Evolutionary conservation across 2,888 invertebrate genomes (phyloP).

Genomic region (Pseudeuparius sepicola): DNA sequence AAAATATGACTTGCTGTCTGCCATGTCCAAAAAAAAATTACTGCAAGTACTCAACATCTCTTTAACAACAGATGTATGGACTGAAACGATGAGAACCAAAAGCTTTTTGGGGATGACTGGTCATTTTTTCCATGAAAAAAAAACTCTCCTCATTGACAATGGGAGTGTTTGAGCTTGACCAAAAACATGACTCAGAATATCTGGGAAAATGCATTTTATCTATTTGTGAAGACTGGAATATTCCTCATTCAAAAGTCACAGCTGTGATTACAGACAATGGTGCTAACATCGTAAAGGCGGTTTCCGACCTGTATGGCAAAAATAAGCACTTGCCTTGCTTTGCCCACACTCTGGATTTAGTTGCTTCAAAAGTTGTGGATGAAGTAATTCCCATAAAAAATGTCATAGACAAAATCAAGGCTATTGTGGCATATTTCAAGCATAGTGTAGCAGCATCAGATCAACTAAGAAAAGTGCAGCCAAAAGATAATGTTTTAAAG

Average conservation of each 20-base stretch:
- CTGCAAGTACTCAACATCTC: too few relatives aligned
- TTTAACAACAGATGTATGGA: conserved; percentile 23
- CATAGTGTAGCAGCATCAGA: conserved; percentile 19
- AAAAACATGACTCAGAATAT: conserved; percentile 12
- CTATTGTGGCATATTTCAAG: conserved; percentile 20
- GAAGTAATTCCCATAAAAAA: conserved; percentile 19
- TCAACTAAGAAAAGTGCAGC: conserved; percentile 18
- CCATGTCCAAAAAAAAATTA: conserved; percentile 15
- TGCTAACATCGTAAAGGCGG: conserved; percentile 16
- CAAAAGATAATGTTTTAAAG: conserved; percentile 16
- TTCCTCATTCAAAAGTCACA: conserved; percentile 9
- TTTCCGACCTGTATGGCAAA: conserved; percentile 10
- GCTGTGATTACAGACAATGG: conserved; percentile 15
- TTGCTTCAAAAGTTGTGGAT: conserved; percentile 10
- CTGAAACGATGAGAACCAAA: conserved; percentile 18
- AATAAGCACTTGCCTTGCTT: conserved; percentile 14
- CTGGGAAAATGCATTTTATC: neutral
- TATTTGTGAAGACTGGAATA: conserved; percentile 11
- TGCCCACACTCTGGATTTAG: too few relatives aligned
- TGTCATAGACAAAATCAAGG: conserved; percentile 12
- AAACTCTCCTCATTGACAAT: conserved; percentile 12
- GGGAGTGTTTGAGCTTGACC: conserved; percentile 13
- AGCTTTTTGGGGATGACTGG: conserved; percentile 20
- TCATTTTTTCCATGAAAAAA: conserved; percentile 13
- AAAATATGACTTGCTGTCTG: conserved; percentile 18